These are phyloP conservation scores for Megaustenia siamemsis DNA, from an alignment of 2,888 invertebrate species.

Conservation along the genomic window DNA sequence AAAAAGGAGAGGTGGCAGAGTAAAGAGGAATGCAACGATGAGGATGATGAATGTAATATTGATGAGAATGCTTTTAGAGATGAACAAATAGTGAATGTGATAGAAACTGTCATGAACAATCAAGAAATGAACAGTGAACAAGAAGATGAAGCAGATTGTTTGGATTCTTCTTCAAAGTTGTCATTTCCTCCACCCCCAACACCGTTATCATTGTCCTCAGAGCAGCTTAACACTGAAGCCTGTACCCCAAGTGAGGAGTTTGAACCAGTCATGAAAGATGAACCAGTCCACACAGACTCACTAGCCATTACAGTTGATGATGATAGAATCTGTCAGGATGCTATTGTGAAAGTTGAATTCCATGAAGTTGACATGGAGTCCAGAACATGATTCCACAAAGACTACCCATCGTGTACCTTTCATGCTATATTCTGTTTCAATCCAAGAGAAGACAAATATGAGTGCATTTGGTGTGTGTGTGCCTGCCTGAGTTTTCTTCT, in stretches of 20 bases:
- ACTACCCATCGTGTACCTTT: neutral
- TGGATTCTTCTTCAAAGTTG: neutral
- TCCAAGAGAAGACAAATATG: neutral
- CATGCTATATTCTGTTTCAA: neutral
- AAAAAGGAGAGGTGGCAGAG: neutral
- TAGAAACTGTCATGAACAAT: neutral
- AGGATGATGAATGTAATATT: neutral
- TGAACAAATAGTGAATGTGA: neutral
- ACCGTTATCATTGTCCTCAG: neutral
- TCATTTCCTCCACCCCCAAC: neutral
- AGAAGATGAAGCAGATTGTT: neutral
- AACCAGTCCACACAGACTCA: neutral
- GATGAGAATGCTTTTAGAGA: constrained; percentile 6
- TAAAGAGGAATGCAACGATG: neutral
- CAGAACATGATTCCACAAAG: neutral
- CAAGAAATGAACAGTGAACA: neutral
- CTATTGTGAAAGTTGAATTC: neutral
- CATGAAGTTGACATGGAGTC: neutral
- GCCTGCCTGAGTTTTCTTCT: too few species aligned
- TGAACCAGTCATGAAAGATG: neutral
- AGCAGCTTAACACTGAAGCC: neutral
- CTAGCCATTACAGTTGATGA: neutral
- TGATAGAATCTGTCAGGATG: neutral
- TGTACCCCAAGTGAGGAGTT: neutral
- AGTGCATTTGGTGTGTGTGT: too few species aligned